Base-by-base conservation (phyloP, 2,888 invertebrate species). In the Pardosa pseudoannulata region DNA sequence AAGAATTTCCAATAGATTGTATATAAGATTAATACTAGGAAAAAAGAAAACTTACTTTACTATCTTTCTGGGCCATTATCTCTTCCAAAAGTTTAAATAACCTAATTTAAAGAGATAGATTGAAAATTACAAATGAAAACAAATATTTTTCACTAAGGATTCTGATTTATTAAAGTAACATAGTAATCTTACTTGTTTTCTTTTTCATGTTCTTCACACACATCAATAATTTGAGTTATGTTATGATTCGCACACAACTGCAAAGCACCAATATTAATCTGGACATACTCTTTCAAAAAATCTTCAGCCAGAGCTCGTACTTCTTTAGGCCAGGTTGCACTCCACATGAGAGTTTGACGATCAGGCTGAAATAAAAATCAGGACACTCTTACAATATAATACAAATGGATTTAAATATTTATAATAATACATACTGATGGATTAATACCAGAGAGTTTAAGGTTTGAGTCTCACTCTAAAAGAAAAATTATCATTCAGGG, bases 241-340 rank as follows among this genome's bases (percentile, higher is more conserved):
- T 98, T 98, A 92, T 99, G 98, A 92, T 98, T 98, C 31, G 98
- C 98, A 89, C 96, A 95, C 78, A 99, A 93, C 88, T 96, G 95
- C 13, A 98, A 93, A 0, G 98, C 98, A 16, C 99, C 99, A 89
- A 99, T 97, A 92, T 98, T 99, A 89, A 99, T 96, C 93, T 99
- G 98, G 89, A 97, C 95, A 91, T 98, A 98, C 91, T 99, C 96
- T 79, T 94, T 94, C 13, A 99, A 94, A 92, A 99, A 99, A 91
- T 99, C 99, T 90, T 98, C 96, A 0, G 99, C 99, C 83, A 99
- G 92, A 89, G 95, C 95, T 89, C 96, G 94, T 0, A 98, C 99
- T 93, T 99, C 99, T 91, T 98, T 98, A 0, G 99, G 99, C 99
- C 99, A 99, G 0, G 99, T 99, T 0, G 99, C 99, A 56, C 98